These are phyloP conservation scores for Pissodes strobi DNA, from an alignment of 1,140 invertebrate genomes.

Conservation along the genomic window DNA sequence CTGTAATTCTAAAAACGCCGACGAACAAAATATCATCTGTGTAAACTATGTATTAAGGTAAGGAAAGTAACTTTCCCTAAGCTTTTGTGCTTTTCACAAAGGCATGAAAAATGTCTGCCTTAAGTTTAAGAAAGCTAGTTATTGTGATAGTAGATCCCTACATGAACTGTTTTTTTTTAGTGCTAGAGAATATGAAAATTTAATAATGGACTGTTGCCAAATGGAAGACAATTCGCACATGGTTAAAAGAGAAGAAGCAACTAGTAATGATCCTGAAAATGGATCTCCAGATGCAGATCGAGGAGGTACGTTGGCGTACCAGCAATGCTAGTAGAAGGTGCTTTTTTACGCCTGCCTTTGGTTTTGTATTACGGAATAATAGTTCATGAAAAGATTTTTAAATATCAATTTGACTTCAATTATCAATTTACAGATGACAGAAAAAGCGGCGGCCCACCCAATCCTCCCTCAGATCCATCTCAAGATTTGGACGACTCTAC, in stretches of 20 bases:
- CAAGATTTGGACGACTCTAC: constrained; percentile 60
- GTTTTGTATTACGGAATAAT: too few relatives aligned
- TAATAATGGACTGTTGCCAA: constrained; percentile 92
- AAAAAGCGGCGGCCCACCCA: constrained; percentile 62
- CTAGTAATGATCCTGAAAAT: constrained; percentile 80
- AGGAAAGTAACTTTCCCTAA: too few relatives aligned
- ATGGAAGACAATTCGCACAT: constrained; percentile 77
- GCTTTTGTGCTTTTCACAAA: too few relatives aligned
- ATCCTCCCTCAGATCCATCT: constrained; percentile 60
- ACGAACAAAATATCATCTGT: constrained; percentile 95
- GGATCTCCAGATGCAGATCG: constrained; percentile 84
- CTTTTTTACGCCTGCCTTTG: constrained; percentile 36
- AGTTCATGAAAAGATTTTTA: too few relatives aligned
- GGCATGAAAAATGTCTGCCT: too few relatives aligned
- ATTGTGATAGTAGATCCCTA: too few relatives aligned
- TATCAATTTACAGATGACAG: constrained; percentile 63
- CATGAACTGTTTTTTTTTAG: too few relatives aligned
- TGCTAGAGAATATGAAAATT: constrained; percentile 85
- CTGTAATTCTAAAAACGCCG: constrained; percentile 91
- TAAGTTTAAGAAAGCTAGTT: too few relatives aligned
- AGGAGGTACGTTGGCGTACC: constrained; percentile 63
- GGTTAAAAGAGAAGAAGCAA: constrained; percentile 77
- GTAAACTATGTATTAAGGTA: constrained; percentile 95
- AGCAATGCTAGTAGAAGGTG: constrained; percentile 50
- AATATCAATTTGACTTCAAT: background rate